Base-by-base conservation (phyloP, 2,888 invertebrate species). In the Hypsopygia costalis region DNA sequence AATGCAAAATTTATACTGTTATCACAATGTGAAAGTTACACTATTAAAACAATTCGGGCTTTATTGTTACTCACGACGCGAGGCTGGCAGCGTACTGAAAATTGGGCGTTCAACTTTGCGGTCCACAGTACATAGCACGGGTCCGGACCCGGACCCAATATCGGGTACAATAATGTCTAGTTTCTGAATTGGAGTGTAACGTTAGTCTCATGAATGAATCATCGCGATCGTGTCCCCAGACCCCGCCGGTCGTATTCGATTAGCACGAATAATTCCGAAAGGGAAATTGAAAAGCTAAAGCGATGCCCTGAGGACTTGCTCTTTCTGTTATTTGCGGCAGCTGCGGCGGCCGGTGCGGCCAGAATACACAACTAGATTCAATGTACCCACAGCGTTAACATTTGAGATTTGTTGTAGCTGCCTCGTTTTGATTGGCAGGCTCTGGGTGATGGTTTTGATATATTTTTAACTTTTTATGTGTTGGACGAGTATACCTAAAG, bases 241-340 rank as follows among this genome's bases (percentile, higher is more conserved):
- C 75, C 69, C 73, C 66, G 67, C 52, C 71, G 81, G 80, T 81
- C 81, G 83, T 81, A 83, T 83, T 86, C 86, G 86, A 87, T 88
- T 88, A 88, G 83, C 72, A 77, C 80, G 79, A 86, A 85, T 88
- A 83, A 88, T 87, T 83, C 81, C 77, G 82, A 88, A 87, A 88
- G 85, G 87, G 87, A 88, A 88, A 88, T 88, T 87, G 87, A 88
- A 88, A 86, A 86, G 85, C 86, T 81, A 77, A 81, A 81, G 82
- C 81, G 82, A 83, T 81, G 79, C 86, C 85, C 86, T 63, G 67
- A 85, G 87, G 87, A 86, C 75, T 81, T 81, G 85, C 85, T 86
- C 86, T 86, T 86, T 86, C 85, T 85, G 80, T 81, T 86, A 86
- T 81, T 86, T 81, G 86, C 75, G 82, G 72, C 69, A 67, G 68